A percentile compares a stretch with the other conserved stretches of the same genome.
phyloP scores from a whole-genome alignment of 2,113 vertebrate species.

The Apistogramma diplotaenia region DNA sequence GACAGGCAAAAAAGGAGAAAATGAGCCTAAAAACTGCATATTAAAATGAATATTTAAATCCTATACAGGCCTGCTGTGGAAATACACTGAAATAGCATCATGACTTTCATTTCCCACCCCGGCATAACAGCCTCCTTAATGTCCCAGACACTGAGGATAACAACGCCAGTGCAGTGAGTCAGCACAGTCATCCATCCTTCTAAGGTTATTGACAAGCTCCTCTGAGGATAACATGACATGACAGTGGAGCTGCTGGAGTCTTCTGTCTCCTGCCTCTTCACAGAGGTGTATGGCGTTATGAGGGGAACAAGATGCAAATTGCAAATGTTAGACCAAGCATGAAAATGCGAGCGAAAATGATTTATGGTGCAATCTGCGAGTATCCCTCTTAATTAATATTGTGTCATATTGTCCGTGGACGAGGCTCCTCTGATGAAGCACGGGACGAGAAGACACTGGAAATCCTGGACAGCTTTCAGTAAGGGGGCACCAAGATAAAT shows the following conservation, averaged over 20 bases:
- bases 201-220: slow-evolving; percentile 35
- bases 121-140: neutral
- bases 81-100: neutral
- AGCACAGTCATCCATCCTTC: slow-evolving; percentile 31
- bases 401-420: slow-evolving; percentile 31
- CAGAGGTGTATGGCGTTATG: slow-evolving; percentile 25
- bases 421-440: slow-evolving; percentile 30
- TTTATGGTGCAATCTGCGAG: slow-evolving; percentile 60
- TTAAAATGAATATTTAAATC: neutral
- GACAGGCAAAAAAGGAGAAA: neutral
- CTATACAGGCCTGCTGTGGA: neutral
- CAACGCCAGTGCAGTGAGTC: slow-evolving; percentile 43
- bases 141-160: slow-evolving; percentile 13
- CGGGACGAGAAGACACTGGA: slow-evolving; percentile 4
- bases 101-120: neutral
- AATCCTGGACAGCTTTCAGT: slow-evolving; percentile 26
- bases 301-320: slow-evolving; percentile 58
- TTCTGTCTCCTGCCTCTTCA: slow-evolving; percentile 1
- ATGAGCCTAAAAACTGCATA: neutral
- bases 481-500: slow-evolving; percentile 43
- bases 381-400: slow-evolving; percentile 64
- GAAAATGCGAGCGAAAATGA: slow-evolving; percentile 46
- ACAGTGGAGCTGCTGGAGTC: slow-evolving; percentile 27
- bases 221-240: slow-evolving; percentile 25
- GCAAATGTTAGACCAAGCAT: slow-evolving; percentile 45